Evolutionary conservation across 2,888 invertebrate species (phyloP), one percentile per base, ranked within the genome.

Genomic region (Podotricha telesiphe): DNA sequence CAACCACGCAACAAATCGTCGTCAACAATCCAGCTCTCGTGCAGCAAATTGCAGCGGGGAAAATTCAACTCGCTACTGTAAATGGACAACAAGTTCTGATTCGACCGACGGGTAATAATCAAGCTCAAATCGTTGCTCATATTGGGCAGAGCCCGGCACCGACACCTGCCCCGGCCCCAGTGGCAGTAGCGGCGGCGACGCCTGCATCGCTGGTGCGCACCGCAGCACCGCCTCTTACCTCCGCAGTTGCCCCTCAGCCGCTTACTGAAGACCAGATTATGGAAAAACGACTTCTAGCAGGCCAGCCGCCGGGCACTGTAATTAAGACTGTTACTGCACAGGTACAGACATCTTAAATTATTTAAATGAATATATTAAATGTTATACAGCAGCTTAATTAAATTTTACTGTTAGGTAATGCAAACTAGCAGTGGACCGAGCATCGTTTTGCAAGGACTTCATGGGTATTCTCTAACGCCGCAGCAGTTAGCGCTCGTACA

Each of bases 241-340:
- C 79, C 63, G 76, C 82, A 50, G 78, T 80, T 13, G 77, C 76
- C 13, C 81, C 77, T 61, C 81, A 78, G 20, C 84, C 82, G 62
- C 91, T 91, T 73, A 93, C 84, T 66, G 94, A 89, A 83, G 94
- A 86, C 76, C 93, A 93, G 76, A 79, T 91, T 48, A 94, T 96
- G 48, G 96, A 97, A 82, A 96, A 96, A 76, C 95, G 95, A 11
- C 88, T 97, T 1, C 85, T 97, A 20, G 95, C 94, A 37, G 96
- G 96, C 3, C 97, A 97, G 84, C 97, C 97, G 5, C 96, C 97
- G 0, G 97, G 97, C 65, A 97, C 97, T 0, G 95, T 97, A 1
- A 96, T 97, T 70, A 97, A 97, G 85, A 96, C 97, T 77, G 97
- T 97, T 8, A 97, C 97, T 0, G 97, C 97, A 0, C 97, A 97